Base-by-base conservation (phyloP, 2,113 vertebrate genomes). In the Tragelaphus buxtoni region DNA sequence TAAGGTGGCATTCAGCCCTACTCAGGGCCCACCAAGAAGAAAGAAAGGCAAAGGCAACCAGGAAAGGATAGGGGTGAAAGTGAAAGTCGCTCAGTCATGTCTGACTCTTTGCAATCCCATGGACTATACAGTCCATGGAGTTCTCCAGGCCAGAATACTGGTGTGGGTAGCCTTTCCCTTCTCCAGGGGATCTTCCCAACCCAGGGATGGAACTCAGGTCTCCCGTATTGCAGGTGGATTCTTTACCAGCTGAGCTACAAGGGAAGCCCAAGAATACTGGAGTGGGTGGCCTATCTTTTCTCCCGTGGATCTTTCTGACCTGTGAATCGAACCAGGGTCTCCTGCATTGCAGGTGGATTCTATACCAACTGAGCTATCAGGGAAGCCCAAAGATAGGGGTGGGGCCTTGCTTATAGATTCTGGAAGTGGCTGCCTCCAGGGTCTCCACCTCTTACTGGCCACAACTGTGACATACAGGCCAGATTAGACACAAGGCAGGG, bases 201-300 rank as follows among this genome's bases (percentile, higher is more conserved):
- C n/a, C n/a, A 69, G 65, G 9, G 18, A 69, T 39, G 9, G 18
- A 69, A 39, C 18, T 11, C n/a, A 39, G n/a, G n/a, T 22, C 65
- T 39, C n/a, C 9, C 0, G 2, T 4, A 39, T 69, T 69, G 65
- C n/a, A 39, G n/a, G 65, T 1, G 0, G n/a, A 39, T 11, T 39
- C 65, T 69, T 69, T 39, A 69, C 65, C 65, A 69, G n/a, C 4
- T 69, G 65, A 69, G 18, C n/a, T n/a, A 69, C 32, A 69, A 69
- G n/a, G 9, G n/a, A 39, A 69, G n/a, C 18, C n/a, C 65, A 69
- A 22, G 65, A 69, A 22, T 20, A 69, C n/a, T 39, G 18, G 9
- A 69, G n/a, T 22, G 9, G 9, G 65, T 6, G 35, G 65, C 5
- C 9, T 69, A 69, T 69, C 65, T 9, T 69, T 69, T 69, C 18